Conservation (phyloP, 2,797 vertebrate genomes). For the Urophycis tenuis region DNA sequence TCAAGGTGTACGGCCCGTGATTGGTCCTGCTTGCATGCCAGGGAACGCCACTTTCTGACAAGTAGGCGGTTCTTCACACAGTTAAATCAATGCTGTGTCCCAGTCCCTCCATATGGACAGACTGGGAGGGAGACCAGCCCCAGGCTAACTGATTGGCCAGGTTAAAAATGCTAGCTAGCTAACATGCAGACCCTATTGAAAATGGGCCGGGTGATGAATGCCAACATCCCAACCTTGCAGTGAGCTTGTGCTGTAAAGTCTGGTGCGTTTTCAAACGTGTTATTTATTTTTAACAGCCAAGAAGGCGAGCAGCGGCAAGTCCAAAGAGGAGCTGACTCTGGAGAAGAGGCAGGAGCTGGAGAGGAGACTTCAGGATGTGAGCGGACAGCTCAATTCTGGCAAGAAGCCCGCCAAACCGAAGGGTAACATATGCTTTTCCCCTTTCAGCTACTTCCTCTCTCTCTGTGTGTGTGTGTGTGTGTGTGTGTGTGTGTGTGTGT, state of each 20-base stretch:
- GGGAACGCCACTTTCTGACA: too few species aligned
- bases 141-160: too few species aligned
- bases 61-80: too few species aligned
- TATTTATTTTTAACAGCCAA: constrained; percentile 61
- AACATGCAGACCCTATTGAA: background rate
- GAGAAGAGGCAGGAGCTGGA: constrained; percentile 90
- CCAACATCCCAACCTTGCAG: background rate
- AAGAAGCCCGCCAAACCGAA: constrained; percentile 87
- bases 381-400: constrained; percentile 85
- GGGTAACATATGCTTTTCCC: constrained; percentile 56
- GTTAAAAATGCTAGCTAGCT: background rate
- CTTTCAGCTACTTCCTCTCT: background rate
- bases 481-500: too few species aligned
- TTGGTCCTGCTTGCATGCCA: too few species aligned
- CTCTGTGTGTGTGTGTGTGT: too few species aligned
- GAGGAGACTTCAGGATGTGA: constrained; percentile 86
- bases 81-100: too few species aligned
- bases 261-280: background rate
- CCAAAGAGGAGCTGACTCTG: constrained; percentile 85
- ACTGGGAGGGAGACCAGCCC: too few species aligned
- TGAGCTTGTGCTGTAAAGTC: background rate
- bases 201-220: background rate
- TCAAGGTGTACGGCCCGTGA: too few species aligned
- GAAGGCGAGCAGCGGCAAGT: constrained; percentile 75
- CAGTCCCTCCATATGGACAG: too few species aligned